Conservation (phyloP, 1,140 invertebrate genomes). For the Cheumatopsyche charites region DNA sequence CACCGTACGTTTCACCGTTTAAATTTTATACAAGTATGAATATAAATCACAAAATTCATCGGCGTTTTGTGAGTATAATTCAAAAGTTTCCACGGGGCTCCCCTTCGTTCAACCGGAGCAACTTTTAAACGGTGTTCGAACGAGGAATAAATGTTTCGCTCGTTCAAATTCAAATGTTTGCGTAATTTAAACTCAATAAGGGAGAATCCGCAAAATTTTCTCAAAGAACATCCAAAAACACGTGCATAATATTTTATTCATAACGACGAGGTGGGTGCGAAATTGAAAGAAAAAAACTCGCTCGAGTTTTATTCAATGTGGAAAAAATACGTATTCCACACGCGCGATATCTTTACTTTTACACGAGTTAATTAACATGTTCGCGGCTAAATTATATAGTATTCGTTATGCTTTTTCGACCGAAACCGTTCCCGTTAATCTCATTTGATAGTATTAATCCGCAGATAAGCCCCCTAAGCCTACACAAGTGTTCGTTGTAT, state of each 20-base stretch:
- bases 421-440: slow-evolving; percentile 9
- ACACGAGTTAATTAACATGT: slow-evolving; percentile 9
- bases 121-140: slow-evolving; percentile 26
- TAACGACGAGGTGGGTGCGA: no score
- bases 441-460: slow-evolving; percentile 24
- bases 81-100: slow-evolving; percentile 12
- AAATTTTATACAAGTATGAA: slow-evolving; percentile 28
- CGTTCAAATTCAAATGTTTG: slow-evolving; percentile 20
- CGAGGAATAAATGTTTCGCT: slow-evolving; percentile 13
- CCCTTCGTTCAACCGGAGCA: background rate
- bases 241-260: slow-evolving; percentile 5
- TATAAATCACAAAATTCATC: slow-evolving; percentile 26
- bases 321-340: no score
- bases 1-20: slow-evolving; percentile 5
- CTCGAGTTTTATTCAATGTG: no score
- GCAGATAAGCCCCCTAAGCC: slow-evolving; percentile 21
- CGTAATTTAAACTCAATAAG: slow-evolving; percentile 14
- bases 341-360: background rate
- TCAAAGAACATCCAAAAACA: background rate
- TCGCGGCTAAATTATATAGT: slow-evolving; percentile 8
- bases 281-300: no score
- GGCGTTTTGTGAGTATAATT: slow-evolving; percentile 23
- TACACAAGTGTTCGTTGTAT: slow-evolving; percentile 15
- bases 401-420: slow-evolving; percentile 3
- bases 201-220: background rate